Percentiles rank a stretch among this genome's conserved stretches.
These are phyloP conservation scores for Drosophila histrio DNA, from an alignment of 2,888 invertebrate genomes.

Conservation along the genomic window DNA sequence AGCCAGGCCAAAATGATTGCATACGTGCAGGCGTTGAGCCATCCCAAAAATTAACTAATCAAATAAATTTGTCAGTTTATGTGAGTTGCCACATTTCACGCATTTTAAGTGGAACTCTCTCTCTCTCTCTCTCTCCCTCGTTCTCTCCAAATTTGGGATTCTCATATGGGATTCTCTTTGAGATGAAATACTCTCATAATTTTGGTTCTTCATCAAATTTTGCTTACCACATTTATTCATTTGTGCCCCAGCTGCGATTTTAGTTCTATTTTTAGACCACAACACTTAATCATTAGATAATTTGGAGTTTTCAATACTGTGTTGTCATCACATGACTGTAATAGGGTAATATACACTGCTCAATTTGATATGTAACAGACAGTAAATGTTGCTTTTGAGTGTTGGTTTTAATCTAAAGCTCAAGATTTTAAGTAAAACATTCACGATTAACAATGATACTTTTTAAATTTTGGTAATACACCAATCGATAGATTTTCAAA, in stretches of 20 bases:
- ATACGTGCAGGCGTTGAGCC: slow-evolving; percentile 52
- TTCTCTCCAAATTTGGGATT: too few species aligned
- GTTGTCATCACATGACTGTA: too few species aligned
- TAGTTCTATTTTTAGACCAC: slow-evolving; percentile 44
- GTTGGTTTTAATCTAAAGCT: background rate
- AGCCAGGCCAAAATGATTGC: slow-evolving; percentile 48
- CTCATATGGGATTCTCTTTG: background rate
- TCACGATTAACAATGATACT: too few species aligned
- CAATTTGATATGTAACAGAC: background rate
- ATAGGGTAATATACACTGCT: background rate
- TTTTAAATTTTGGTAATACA: too few species aligned
- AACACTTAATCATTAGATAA: slow-evolving; percentile 51
- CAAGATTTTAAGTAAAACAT: too few species aligned
- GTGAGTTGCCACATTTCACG: slow-evolving; percentile 56
- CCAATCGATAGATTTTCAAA: too few species aligned
- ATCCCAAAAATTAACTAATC: slow-evolving; percentile 42
- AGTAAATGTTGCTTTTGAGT: background rate
- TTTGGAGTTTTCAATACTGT: slow-evolving; percentile 33
- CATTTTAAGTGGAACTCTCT: slow-evolving; percentile 49
- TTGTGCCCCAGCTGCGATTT: slow-evolving; percentile 7
- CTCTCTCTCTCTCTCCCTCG: background rate
- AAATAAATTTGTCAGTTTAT: slow-evolving; percentile 68
- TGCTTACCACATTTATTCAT: background rate
- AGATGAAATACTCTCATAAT: background rate
- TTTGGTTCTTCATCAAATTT: slow-evolving; percentile 6